These are phyloP conservation scores for Ondatra zibethicus DNA, from an alignment of 2,113 vertebrate species.

Conservation along the genomic window DNA sequence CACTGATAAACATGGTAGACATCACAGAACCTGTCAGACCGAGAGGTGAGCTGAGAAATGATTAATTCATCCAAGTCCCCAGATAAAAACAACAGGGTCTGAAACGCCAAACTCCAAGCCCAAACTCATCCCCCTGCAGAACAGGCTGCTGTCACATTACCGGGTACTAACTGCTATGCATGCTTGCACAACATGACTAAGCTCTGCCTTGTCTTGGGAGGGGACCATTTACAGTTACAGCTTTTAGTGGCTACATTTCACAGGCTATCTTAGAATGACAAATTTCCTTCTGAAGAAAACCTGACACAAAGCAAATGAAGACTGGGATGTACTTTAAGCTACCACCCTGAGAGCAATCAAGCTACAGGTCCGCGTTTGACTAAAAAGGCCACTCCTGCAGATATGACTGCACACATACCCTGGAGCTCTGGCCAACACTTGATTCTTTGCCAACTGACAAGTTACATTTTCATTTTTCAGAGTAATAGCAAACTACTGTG, in stretches of 20 bases:
- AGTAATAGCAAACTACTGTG: neutral
- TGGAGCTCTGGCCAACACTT: neutral
- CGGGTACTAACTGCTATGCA: neutral
- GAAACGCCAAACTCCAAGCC: neutral
- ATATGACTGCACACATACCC: neutral
- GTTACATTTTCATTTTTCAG: constrained; percentile 40
- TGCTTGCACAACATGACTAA: neutral
- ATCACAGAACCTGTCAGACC: neutral
- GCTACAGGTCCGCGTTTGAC: neutral
- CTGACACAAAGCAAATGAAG: neutral
- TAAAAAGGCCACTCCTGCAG: neutral
- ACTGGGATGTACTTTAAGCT: neutral
- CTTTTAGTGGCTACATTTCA: neutral
- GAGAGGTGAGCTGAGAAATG: neutral
- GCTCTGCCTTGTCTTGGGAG: neutral
- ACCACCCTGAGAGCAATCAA: neutral
- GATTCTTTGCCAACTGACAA: neutral
- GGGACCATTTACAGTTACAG: neutral
- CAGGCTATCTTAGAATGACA: neutral
- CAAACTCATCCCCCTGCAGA: neutral
- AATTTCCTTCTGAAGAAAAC: neutral
- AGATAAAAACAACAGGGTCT: neutral
- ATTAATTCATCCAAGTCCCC: neutral
- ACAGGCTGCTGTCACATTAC: neutral
- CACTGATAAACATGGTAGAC: neutral